A percentile compares a stretch with the other conserved stretches of the same genome.
Evolutionary conservation across 2,888 invertebrate genomes (phyloP).

Genomic region (Endotricha flammealis): DNA sequence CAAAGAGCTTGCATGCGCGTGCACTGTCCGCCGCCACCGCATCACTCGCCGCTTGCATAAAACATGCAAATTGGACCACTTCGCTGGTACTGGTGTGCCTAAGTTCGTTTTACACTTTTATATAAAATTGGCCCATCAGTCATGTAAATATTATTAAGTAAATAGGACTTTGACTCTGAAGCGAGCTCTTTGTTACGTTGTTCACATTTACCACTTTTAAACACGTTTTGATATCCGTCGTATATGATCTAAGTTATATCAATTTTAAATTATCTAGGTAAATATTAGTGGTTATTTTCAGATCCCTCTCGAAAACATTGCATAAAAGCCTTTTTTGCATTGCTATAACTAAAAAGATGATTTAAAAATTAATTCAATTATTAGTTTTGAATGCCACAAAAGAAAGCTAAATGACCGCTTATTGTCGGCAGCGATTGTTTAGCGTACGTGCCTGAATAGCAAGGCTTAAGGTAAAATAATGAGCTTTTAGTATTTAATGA

Average conservation of each 20-base stretch:
- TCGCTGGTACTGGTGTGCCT: conserved; percentile 57
- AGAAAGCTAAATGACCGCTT: conserved; percentile 52
- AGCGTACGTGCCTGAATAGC: conserved; percentile 54
- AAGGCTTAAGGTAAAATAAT: conserved; percentile 52
- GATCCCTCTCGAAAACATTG: no score
- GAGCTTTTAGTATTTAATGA: conserved; percentile 58
- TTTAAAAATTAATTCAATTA: no score
- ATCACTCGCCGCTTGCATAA: conserved; percentile 67
- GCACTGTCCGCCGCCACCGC: conserved; percentile 52
- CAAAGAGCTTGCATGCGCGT: conserved; percentile 58
- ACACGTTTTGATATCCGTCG: no score
- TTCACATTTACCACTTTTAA: no score
- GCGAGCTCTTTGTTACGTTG: no score
- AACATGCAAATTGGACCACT: conserved; percentile 77
- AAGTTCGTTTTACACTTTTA: conserved; percentile 73
- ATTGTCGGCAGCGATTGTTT: conserved; percentile 50
- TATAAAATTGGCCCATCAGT: conserved; percentile 68
- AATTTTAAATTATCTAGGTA: no score
- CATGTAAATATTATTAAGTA: conserved; percentile 72
- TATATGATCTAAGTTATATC: no score
- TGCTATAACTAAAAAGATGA: no score
- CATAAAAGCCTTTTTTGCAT: no score
- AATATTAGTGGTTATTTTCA: no score
- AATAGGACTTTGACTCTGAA: conserved; percentile 47
- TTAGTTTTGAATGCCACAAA: conserved; percentile 57